Percentiles rank a stretch among this genome's conserved stretches.
Evolutionary conservation across 2,797 vertebrate species (phyloP).

Genomic region (Tympanoctomys barrerae): DNA sequence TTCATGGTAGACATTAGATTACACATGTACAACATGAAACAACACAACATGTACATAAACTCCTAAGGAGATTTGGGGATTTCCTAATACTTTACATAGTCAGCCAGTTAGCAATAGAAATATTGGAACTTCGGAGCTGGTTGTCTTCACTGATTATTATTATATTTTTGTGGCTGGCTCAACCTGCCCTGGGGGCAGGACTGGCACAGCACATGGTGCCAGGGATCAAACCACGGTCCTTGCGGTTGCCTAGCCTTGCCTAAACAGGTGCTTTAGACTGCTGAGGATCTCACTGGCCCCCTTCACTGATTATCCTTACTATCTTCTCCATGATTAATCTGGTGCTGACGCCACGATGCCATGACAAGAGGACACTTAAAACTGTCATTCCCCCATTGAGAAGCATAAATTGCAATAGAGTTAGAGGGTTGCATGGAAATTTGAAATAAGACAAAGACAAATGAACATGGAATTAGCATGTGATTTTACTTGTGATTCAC

Average conservation of each 20-base stretch:
- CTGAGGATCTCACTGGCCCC: too few species aligned
- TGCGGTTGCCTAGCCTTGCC: too few species aligned
- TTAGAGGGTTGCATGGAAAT: conserved; percentile 57
- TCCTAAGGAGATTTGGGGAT: conserved; percentile 34
- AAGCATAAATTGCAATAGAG: conserved; percentile 53
- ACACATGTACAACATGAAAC: conserved; percentile 52
- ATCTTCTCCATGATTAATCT: conserved; percentile 48
- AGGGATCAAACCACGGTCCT: too few species aligned
- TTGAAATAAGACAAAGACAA: conserved; percentile 50
- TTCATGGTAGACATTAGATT: conserved; percentile 57
- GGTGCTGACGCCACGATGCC: neutral
- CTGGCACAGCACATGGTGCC: too few species aligned
- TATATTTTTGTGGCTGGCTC: neutral
- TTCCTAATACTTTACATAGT: conserved; percentile 29
- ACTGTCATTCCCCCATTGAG: neutral
- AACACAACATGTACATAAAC: neutral
- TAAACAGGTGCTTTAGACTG: too few species aligned
- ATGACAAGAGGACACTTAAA: conserved; percentile 49
- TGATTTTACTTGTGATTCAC: conserved; percentile 54
- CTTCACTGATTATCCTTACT: conserved; percentile 60
- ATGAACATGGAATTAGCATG: conserved; percentile 13
- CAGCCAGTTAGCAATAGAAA: conserved; percentile 3
- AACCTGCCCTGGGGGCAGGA: too few species aligned
- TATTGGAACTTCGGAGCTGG: conserved; percentile 18
- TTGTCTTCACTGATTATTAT: conserved; percentile 63